phyloP scores from a whole-genome alignment of 2,113 vertebrate genomes.

The Nothoprocta perdicaria region DNA sequence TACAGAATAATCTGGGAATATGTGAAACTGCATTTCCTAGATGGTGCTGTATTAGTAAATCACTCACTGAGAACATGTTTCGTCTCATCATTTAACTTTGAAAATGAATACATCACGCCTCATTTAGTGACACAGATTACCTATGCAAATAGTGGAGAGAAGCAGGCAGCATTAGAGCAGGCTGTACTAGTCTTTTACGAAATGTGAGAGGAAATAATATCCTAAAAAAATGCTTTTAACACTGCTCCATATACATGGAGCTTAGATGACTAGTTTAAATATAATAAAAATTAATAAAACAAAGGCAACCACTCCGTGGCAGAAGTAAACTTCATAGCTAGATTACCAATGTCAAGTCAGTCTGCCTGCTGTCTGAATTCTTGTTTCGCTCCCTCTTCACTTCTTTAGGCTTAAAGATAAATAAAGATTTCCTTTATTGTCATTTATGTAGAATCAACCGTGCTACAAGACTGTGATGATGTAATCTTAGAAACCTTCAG shows the following conservation, averaged over 20 bases:
- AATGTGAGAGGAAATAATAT: background rate
- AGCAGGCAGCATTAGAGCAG: background rate
- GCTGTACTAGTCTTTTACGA: background rate
- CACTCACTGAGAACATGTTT: background rate
- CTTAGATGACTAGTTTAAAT: background rate
- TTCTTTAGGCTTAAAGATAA: background rate
- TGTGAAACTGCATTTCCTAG: background rate
- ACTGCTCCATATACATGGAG: background rate
- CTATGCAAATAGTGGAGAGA: background rate
- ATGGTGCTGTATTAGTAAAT: background rate
- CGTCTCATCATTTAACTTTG: background rate
- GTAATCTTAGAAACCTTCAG: background rate
- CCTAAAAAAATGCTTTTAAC: background rate
- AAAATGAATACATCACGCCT: background rate
- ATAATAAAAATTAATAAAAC: background rate
- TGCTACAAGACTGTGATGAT: background rate
- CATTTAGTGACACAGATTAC: background rate
- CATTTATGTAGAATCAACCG: background rate
- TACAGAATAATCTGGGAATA: background rate
- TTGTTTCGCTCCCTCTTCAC: background rate
- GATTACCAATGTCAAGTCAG: background rate
- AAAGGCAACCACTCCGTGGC: background rate
- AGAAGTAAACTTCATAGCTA: background rate
- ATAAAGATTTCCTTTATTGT: background rate
- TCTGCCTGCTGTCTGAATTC: background rate